Conservation (phyloP, 1,140 invertebrate species). For the Zaprionus lachaisei region DNA sequence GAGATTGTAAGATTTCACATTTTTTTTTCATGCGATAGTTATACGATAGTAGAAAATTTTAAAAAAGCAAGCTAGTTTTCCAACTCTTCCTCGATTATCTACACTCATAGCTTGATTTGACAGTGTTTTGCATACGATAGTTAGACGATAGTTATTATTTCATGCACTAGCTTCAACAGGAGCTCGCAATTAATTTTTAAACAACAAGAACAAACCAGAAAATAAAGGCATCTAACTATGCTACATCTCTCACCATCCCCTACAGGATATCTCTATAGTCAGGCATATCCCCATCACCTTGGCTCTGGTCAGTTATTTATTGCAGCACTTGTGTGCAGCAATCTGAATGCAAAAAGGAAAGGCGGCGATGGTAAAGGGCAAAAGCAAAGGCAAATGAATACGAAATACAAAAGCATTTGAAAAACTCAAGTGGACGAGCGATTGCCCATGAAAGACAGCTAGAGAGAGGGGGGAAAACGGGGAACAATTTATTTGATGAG, state of each 20-base stretch:
- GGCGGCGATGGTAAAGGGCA: constrained; percentile 21
- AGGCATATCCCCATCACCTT: background rate
- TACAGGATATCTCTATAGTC: background rate
- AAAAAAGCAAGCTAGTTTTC: no score
- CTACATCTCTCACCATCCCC: background rate
- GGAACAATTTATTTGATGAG: constrained; percentile 24
- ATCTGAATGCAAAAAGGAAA: constrained; percentile 18
- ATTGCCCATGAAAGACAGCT: constrained; percentile 3
- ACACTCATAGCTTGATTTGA: no score
- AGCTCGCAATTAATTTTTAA: background rate
- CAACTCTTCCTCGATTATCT: no score
- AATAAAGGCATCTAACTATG: no score
- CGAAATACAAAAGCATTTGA: constrained; percentile 17
- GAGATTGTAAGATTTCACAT: background rate
- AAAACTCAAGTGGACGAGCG: constrained; percentile 13
- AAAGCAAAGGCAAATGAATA: constrained; percentile 23
- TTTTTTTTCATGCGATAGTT: background rate
- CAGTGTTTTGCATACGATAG: background rate
- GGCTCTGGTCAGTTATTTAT: constrained; percentile 2
- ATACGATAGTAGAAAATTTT: background rate
- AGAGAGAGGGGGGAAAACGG: background rate
- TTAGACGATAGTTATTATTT: background rate
- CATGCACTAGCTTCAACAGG: background rate
- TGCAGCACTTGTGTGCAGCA: constrained; percentile 10
- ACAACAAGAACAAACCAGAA: background rate